These are phyloP conservation scores for Parasteatoda tepidariorum DNA, from an alignment of 1,140 invertebrate species.

Conservation along the genomic window DNA sequence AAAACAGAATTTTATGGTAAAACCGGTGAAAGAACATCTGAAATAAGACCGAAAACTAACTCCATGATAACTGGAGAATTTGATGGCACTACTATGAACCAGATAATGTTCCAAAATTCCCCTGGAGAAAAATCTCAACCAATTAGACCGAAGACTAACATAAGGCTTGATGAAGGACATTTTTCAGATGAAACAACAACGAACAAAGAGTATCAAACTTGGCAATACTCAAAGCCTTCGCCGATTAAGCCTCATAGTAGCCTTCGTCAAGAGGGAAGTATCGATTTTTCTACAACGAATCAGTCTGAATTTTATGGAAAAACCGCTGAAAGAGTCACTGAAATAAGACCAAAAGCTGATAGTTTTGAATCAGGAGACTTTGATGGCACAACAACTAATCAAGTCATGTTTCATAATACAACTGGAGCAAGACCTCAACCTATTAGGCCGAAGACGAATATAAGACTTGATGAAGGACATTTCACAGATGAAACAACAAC, in stretches of 20 bases:
- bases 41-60: conserved; percentile 16
- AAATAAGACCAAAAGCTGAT: not conserved
- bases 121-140: not conserved
- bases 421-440: not conserved
- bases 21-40: not conserved
- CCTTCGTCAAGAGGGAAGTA: not conserved
- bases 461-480: not conserved
- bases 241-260: conserved; percentile 64
- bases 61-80: conserved; percentile 39
- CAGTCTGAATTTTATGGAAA: not conserved
- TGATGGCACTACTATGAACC: conserved; percentile 40
- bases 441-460: not conserved
- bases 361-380: conserved; percentile 24
- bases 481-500: conserved; percentile 68
- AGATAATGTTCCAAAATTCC: conserved; percentile 14
- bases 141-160: not conserved
- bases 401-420: not conserved
- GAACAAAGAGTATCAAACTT: not conserved
- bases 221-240: conserved; percentile 56
- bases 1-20: conserved; percentile 62
- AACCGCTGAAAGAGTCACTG: not conserved
- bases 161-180: not conserved
- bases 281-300: not conserved
- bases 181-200: not conserved
- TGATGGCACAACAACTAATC: conserved; percentile 3